phyloP scores from a whole-genome alignment of 2,888 invertebrate species.

The Drosophila nigricruria region DNA sequence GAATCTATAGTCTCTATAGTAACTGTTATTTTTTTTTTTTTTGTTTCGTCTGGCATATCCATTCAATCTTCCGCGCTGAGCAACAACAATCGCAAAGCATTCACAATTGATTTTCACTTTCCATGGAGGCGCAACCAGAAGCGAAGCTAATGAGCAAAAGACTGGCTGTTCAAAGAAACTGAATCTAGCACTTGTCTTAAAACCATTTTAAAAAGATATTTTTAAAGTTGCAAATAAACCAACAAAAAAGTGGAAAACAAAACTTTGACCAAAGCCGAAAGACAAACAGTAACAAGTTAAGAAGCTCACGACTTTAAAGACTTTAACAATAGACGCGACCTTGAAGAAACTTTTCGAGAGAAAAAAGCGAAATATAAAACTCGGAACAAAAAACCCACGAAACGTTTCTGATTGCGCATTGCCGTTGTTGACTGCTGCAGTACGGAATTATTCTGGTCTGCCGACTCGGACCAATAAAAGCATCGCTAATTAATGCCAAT shows the following conservation, averaged over 20 bases:
- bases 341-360: slow-evolving; percentile 64
- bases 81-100: slow-evolving; percentile 21
- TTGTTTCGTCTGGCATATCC: neutral
- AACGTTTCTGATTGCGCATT: slow-evolving; percentile 16
- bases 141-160: slow-evolving; percentile 33
- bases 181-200: slow-evolving; percentile 42
- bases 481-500: slow-evolving; percentile 77
- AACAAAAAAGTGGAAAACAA: neutral
- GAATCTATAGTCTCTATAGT: neutral
- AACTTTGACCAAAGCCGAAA: slow-evolving; percentile 46
- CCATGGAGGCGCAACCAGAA: slow-evolving; percentile 26
- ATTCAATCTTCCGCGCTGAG: slow-evolving; percentile 18
- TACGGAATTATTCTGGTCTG: slow-evolving; percentile 29
- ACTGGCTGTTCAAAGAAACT: slow-evolving; percentile 30
- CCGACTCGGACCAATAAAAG: slow-evolving; percentile 67
- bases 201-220: slow-evolving; percentile 34
- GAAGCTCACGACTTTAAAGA: slow-evolving; percentile 70
- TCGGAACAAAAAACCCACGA: slow-evolving; percentile 23
- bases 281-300: slow-evolving; percentile 66
- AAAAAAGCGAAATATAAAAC: slow-evolving; percentile 11
- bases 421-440: slow-evolving; percentile 4
- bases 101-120: slow-evolving; percentile 56
- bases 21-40: neutral
- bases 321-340: slow-evolving; percentile 67
- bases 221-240: slow-evolving; percentile 10